These are phyloP conservation scores for Sturnira hondurensis DNA, from an alignment of 2,113 vertebrate species.

Conservation along the genomic window DNA sequence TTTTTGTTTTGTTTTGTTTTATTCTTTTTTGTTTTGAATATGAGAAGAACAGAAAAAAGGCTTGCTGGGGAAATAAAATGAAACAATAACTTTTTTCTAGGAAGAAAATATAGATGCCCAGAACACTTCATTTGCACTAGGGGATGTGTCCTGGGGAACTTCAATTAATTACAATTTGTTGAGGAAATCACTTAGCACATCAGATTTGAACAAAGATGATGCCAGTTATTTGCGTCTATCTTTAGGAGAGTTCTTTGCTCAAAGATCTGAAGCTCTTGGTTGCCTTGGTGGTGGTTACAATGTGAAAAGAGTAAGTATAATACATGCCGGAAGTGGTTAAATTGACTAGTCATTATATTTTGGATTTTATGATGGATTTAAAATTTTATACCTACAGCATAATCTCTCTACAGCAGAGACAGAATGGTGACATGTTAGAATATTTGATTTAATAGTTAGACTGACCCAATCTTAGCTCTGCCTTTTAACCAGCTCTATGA, in stretches of 20 bases:
- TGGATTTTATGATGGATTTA: background rate
- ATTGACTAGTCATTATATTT: background rate
- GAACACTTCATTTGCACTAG: conserved; percentile 71
- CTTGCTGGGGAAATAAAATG: background rate
- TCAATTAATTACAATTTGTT: conserved; percentile 79
- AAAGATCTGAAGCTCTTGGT: conserved; percentile 95
- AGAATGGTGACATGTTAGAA: background rate
- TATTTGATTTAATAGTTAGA: background rate
- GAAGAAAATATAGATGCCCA: conserved; percentile 85
- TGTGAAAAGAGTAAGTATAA: conserved; percentile 90
- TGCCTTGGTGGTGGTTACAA: conserved; percentile 86
- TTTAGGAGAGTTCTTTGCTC: conserved; percentile 93
- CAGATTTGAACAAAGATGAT: conserved; percentile 82
- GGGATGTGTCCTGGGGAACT: conserved; percentile 89
- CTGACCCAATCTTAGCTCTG: background rate
- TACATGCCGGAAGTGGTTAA: background rate
- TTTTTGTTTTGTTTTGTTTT: background rate
- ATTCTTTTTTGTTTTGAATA: background rate
- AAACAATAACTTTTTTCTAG: conserved; percentile 77
- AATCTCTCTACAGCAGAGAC: background rate
- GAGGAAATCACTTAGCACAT: conserved; percentile 82
- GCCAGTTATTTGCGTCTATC: conserved; percentile 92
- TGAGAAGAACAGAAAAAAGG: background rate
- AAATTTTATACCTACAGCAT: background rate
- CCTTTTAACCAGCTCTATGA: background rate